Evolutionary conservation across 2,888 invertebrate species (phyloP), one percentile per base, ranked within the genome.

Genomic region (Halictus ligatus): DNA sequence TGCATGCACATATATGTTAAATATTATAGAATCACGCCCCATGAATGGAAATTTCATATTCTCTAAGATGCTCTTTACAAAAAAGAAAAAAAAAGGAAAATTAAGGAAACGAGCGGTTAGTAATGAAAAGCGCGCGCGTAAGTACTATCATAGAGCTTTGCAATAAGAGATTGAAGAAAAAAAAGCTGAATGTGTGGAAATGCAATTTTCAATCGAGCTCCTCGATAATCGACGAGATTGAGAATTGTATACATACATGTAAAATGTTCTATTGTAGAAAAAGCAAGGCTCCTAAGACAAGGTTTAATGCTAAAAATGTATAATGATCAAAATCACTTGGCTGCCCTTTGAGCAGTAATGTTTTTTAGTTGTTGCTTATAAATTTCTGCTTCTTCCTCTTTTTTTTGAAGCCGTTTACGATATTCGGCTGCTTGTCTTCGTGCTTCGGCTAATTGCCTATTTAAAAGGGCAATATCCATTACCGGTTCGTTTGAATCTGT

Each of bases 331-430:
- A 89, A 87, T 91, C 80, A 91, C 83, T 91, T 91, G 35, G 89
- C 83, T 79, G 83, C 78, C 85, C 85, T 90, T 78, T 91, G 91
- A 43, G 91, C 87, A 58, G 91, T 86, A 80, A 94, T 92, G 78
- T 92, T 94, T 90, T 93, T 93, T 48, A 95, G 91, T 87, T 95
- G 95, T 87, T 95, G 95, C 83, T 95, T 95, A 84, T 95, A 95
- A 78, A 94, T 93, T 87, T 95, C 95, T 13, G 95, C 95, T 90
- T 95, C 95, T 60, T 94, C 94, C 78, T 95, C 95, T 86, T 95
- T 95, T 77, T 94, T 94, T 75, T 93, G 91, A 25, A 95, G 92
- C 77, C 95, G 94, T 82, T 94, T 95, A 67, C 94, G 94, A 81
- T 95, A 95, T 76, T 95, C 94, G 8, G 95, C 95, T 3, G 94